phyloP scores from a whole-genome alignment of 2,888 invertebrate genomes.

The Orthonychiurus folsomi region DNA sequence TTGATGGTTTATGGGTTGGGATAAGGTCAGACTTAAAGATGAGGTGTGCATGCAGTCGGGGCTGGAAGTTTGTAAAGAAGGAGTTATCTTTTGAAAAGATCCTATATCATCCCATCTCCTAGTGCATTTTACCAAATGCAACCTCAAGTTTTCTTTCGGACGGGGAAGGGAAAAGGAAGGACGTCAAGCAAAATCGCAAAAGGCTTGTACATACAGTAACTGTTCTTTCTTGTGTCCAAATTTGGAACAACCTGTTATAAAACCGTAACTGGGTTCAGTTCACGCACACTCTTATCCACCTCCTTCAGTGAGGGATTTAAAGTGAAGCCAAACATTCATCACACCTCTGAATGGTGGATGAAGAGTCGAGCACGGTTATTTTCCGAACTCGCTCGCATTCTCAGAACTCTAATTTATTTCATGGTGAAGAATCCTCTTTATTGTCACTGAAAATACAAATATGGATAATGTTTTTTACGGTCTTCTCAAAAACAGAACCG shows the following conservation, averaged over 20 bases:
- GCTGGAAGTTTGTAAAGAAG: not conserved
- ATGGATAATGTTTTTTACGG: too few relatives aligned
- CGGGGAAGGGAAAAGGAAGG: too few relatives aligned
- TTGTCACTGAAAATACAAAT: not conserved
- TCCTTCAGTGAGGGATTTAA: too few relatives aligned
- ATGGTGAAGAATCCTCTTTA: too few relatives aligned
- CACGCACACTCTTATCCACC: too few relatives aligned
- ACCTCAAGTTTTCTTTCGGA: not conserved
- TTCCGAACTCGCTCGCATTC: not conserved
- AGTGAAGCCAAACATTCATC: too few relatives aligned
- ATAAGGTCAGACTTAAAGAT: not conserved
- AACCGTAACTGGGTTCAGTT: slow-evolving; percentile 12
- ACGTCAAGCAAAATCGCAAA: too few relatives aligned
- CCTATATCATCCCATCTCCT: not conserved
- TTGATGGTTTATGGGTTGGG: not conserved
- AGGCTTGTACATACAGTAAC: slow-evolving; percentile 10
- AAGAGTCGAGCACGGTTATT: too few relatives aligned
- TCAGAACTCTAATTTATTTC: not conserved
- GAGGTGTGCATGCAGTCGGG: not conserved
- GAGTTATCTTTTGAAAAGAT: not conserved
- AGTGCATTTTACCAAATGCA: not conserved
- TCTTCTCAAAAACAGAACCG: too few relatives aligned
- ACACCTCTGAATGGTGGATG: too few relatives aligned
- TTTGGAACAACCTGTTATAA: slow-evolving; percentile 21
- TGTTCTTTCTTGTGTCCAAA: slow-evolving; percentile 18